phyloP scores from a whole-genome alignment of 1,140 invertebrate species.

The Cydia pomonella region DNA sequence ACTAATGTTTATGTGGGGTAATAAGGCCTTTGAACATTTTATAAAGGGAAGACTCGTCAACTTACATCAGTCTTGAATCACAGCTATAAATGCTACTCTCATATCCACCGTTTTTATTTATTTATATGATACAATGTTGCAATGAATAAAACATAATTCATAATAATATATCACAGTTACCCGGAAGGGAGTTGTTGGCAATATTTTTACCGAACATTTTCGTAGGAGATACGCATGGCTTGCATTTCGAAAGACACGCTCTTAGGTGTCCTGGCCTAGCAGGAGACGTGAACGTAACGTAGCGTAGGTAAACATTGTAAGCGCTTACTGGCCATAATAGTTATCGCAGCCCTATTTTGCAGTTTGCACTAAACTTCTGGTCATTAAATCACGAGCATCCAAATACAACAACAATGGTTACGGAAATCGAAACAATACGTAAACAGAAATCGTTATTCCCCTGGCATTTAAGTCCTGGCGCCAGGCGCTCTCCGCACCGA shows the following conservation, averaged over 20 bases:
- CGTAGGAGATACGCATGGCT: not conserved
- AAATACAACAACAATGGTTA: slow-evolving; percentile 7
- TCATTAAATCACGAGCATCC: slow-evolving; percentile 17
- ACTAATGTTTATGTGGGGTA: slow-evolving; percentile 18
- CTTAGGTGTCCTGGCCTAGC: not conserved
- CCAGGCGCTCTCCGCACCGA: slow-evolving; percentile 25
- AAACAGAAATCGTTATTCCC: slow-evolving; percentile 19
- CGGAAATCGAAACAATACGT: slow-evolving; percentile 11
- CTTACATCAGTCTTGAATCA: not conserved
- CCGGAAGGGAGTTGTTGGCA: too few relatives aligned
- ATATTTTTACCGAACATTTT: too few relatives aligned
- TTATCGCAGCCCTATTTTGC: not conserved
- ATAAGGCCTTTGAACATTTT: slow-evolving; percentile 12
- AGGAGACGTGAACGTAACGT: not conserved
- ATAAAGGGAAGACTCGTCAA: slow-evolving; percentile 9
- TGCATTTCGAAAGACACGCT: not conserved
- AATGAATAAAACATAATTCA: not conserved
- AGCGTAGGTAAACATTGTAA: not conserved
- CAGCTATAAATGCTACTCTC: not conserved
- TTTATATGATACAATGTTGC: not conserved
- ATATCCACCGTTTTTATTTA: not conserved
- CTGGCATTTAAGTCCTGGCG: slow-evolving; percentile 18
- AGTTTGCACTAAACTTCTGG: not conserved
- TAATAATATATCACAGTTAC: not conserved
- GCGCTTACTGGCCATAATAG: not conserved